Evolutionary conservation across 1,140 invertebrate species (phyloP).

Genomic region (Zaprionus ornatus): DNA sequence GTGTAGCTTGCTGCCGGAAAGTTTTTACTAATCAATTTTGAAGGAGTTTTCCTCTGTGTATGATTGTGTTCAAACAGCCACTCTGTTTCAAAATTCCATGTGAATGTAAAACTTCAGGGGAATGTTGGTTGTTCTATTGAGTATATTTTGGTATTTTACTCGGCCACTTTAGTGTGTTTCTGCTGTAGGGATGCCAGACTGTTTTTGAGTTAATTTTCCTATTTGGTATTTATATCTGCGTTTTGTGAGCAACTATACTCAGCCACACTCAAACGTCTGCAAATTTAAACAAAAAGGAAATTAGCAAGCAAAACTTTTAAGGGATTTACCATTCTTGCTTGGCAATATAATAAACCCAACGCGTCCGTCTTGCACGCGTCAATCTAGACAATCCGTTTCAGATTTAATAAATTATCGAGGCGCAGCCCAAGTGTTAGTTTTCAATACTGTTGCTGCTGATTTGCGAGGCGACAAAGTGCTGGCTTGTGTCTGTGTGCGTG

Average conservation of each 20-base stretch:
- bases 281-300: conserved; percentile 73
- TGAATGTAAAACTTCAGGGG: neutral
- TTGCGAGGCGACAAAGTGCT: conserved; percentile 43
- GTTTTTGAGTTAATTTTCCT: neutral
- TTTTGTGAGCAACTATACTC: conserved; percentile 1
- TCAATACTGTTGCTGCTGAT: conserved; percentile 41
- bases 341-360: conserved; percentile 18
- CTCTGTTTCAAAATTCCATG: conserved; percentile 37
- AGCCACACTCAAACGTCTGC: conserved; percentile 59
- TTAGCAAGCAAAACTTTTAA: conserved; percentile 41
- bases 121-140: conserved; percentile 4
- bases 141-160: conserved; percentile 23
- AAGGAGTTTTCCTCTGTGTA: conserved; percentile 26
- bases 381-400: conserved; percentile 18
- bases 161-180: neutral
- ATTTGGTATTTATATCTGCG: neutral
- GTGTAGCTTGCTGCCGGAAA: conserved; percentile 71
- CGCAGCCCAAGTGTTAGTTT: neutral
- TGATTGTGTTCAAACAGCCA: conserved; percentile 52
- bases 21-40: conserved; percentile 68
- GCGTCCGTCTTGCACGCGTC: conserved; percentile 28
- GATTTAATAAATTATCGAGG: neutral
- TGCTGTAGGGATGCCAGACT: conserved; percentile 14
- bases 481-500: conserved; percentile 17
- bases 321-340: conserved; percentile 32